Conservation (phyloP, 2,113 vertebrate species). For the Seriola rivoliana region DNA sequence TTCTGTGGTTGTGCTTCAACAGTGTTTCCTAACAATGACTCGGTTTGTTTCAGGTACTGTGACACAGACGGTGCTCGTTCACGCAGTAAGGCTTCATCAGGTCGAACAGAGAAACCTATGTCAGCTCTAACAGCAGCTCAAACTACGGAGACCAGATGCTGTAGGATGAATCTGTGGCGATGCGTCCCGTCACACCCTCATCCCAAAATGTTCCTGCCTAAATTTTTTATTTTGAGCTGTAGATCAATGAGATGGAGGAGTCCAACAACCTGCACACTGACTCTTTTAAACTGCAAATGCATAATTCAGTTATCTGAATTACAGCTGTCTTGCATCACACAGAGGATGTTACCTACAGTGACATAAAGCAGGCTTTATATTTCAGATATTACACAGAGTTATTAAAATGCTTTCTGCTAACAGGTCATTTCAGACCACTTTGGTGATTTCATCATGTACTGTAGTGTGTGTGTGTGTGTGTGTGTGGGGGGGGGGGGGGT, state of each 20-base stretch:
- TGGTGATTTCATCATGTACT: neutral
- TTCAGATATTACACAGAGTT: constrained; percentile 18
- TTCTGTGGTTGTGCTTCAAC: neutral
- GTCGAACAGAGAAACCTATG: neutral
- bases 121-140: neutral
- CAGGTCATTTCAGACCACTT: neutral
- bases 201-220: neutral
- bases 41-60: constrained; percentile 3
- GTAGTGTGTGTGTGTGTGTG: too few species aligned
- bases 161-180: neutral
- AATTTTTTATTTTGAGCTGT: constrained; percentile 19
- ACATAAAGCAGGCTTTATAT: constrained; percentile 38
- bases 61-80: neutral
- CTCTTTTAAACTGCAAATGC: constrained; percentile 51
- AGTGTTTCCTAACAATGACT: constrained; percentile 24
- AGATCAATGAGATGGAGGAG: constrained; percentile 14
- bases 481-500: too few species aligned
- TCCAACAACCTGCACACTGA: constrained; percentile 15
- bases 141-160: constrained; percentile 4
- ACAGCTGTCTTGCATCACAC: constrained; percentile 69
- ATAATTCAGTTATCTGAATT: constrained; percentile 65
- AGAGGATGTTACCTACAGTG: constrained; percentile 41
- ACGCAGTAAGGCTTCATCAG: neutral
- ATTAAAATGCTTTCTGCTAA: constrained; percentile 4
- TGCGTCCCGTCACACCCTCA: neutral